A percentile compares a stretch with the other conserved stretches of the same genome.
Conservation (phyloP, 2,113 vertebrate genomes). For the Montifringilla adamsi region DNA sequence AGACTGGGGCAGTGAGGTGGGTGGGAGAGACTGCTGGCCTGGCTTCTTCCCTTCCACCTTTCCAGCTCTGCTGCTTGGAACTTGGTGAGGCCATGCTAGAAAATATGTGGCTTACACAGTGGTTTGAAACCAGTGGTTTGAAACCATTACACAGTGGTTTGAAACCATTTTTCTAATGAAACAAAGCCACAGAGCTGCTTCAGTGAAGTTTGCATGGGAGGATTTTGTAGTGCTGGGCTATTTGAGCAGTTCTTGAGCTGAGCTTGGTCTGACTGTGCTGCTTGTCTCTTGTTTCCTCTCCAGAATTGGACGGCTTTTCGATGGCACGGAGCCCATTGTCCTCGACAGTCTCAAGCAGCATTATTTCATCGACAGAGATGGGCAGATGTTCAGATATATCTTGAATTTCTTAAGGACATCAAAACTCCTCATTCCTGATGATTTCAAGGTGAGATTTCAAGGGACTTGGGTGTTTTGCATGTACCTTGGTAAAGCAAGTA, state of each 20-base stretch:
- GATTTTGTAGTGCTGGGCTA: accelerated
- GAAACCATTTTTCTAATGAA: not conserved
- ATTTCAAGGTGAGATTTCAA: constrained; percentile 94
- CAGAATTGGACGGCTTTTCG: constrained; percentile 97
- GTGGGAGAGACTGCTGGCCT: not conserved
- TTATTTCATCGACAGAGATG: constrained; percentile 99
- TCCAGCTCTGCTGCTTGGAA: not conserved
- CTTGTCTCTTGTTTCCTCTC: constrained; percentile 42
- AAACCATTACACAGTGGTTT: not conserved
- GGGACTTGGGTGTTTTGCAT: not conserved
- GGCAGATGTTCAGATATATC: constrained; percentile 99
- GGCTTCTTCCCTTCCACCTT: not conserved
- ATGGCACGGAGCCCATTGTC: constrained; percentile 98
- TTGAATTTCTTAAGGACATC: constrained; percentile 98
- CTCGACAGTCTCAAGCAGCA: constrained; percentile 99
- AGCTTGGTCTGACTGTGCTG: constrained; percentile 31
- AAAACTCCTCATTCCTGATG: constrained; percentile 97
- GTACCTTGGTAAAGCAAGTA: not conserved
- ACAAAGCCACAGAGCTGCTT: not conserved
- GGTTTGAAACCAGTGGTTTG: not conserved
- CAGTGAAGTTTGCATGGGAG: accelerated
- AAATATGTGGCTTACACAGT: not conserved
- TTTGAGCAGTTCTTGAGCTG: not conserved
- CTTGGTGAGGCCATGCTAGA: not conserved
- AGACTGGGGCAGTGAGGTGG: not conserved